Evolutionary conservation across 2,113 vertebrate species (phyloP), one percentile per base, ranked within the genome.

Genomic region (Xenus cinereus): DNA sequence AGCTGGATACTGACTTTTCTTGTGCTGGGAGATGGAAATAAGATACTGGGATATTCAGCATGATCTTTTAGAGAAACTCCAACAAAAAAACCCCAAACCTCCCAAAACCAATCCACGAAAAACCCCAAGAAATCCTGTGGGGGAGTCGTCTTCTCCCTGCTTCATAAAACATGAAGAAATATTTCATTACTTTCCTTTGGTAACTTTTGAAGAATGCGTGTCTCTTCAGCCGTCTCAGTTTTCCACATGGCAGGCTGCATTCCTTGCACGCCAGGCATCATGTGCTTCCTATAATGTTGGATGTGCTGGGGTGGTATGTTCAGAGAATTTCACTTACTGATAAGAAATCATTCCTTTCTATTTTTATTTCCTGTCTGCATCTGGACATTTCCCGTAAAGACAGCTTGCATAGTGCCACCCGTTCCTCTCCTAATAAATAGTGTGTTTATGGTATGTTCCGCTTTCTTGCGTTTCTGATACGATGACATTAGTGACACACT

Each of bases 311-410:
- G 46, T 80, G 90, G 37, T 77, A 13, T 78, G 79, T 60, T 86
- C 64, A 46, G 72, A 84, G 75, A 96, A 63, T 80, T 87, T 53
- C 51, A 54, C 63, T 51, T 78, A 46, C 68, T 92, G 96, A 96
- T 96, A 95, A 96, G 88, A 90, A 96, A 92, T 87, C 19, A 91
- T 95, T 94, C 92, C 83, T 81, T 96, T 95, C 93, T 97, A 94
- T 92, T 95, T 97, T 96, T 90, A 75, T 92, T 88, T 96, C 76
- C 35, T 77, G 43, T 90, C 72, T 95, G 59, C 39, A 48, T 93
- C 64, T 92, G 80, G 76, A 84, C 24, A 24, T 92, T 92, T 75
- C 60, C n/a, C 1, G 0, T 72, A 57, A 75, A 84, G 90, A 83
- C 32, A 77, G 43, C 33, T 64, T 84, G 76, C 3, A 3, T 39